Percentiles rank a stretch among this genome's conserved stretches.
These are phyloP conservation scores for Dufourea novaeangliae DNA, from an alignment of 1,140 invertebrate genomes.

Conservation along the genomic window DNA sequence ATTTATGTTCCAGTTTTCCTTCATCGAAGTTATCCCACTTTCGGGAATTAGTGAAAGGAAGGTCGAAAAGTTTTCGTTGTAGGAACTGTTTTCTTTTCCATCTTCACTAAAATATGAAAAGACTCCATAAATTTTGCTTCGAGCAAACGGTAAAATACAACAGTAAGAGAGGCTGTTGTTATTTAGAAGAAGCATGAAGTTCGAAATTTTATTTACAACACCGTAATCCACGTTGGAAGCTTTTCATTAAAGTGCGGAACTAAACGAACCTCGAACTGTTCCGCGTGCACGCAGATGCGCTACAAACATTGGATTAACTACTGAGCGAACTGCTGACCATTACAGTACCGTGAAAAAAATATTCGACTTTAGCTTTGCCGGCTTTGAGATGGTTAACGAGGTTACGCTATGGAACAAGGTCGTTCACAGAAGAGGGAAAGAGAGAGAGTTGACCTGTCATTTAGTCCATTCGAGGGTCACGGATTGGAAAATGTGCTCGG, in stretches of 20 bases:
- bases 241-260: background rate
- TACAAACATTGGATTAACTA: conserved; percentile 5
- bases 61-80: background rate
- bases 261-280: background rate
- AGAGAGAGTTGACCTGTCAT: conserved; percentile 23
- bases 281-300: background rate
- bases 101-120: background rate
- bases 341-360: conserved; percentile 5
- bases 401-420: conserved; percentile 46
- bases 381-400: conserved; percentile 42
- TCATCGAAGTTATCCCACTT: background rate
- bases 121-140: too few species aligned
- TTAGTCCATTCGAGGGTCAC: conserved; percentile 45
- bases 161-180: background rate
- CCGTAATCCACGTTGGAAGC: background rate
- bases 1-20: background rate
- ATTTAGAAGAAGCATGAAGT: background rate
- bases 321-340: background rate
- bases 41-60: background rate
- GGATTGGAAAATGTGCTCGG: conserved; percentile 46
- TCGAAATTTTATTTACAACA: too few species aligned
- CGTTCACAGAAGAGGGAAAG: conserved; percentile 8
- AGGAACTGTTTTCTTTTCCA: background rate
- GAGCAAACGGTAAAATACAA: background rate
- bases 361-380: conserved; percentile 35